Percentiles rank a stretch among this genome's conserved stretches.
Conservation (phyloP, 2,113 vertebrate genomes). For the Ivindomyrus marchei region DNA sequence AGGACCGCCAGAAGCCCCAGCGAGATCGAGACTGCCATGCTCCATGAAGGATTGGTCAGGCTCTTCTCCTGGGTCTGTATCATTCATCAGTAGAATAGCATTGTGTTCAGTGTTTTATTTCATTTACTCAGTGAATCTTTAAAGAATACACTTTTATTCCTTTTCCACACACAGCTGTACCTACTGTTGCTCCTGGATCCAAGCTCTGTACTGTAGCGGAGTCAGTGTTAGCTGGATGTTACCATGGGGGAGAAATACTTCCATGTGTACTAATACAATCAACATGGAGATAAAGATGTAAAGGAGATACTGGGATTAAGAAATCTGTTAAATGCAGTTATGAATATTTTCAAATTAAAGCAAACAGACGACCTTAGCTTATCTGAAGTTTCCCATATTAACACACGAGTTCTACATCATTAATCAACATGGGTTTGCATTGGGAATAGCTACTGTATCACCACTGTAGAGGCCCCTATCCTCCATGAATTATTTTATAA, state of each 20-base stretch:
- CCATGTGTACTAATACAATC: conserved; percentile 95
- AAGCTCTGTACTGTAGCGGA: conserved; percentile 84
- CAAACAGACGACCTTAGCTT: neutral
- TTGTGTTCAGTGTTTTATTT: neutral
- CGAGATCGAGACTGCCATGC: conserved; percentile 71
- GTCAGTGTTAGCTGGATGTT: conserved; percentile 78
- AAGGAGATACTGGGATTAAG: too few species aligned
- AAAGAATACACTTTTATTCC: neutral
- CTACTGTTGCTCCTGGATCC: conserved; percentile 83
- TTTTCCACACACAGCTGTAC: neutral
- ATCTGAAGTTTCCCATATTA: neutral
- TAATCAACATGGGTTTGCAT: neutral
- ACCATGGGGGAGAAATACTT: conserved; percentile 87
- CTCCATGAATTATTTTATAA: neutral
- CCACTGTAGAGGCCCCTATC: neutral
- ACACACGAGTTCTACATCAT: neutral
- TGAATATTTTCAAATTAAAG: neutral
- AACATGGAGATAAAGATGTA: conserved; percentile 57
- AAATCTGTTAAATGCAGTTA: conserved; percentile 60
- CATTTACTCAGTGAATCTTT: neutral
- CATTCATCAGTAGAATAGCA: conserved; percentile 14
- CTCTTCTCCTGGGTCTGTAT: conserved; percentile 71
- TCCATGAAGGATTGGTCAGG: conserved; percentile 76
- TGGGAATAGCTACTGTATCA: neutral
- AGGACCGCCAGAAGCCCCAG: conserved; percentile 76